These are phyloP conservation scores for Ericerus pela DNA, from an alignment of 1,140 invertebrate species.

Conservation along the genomic window DNA sequence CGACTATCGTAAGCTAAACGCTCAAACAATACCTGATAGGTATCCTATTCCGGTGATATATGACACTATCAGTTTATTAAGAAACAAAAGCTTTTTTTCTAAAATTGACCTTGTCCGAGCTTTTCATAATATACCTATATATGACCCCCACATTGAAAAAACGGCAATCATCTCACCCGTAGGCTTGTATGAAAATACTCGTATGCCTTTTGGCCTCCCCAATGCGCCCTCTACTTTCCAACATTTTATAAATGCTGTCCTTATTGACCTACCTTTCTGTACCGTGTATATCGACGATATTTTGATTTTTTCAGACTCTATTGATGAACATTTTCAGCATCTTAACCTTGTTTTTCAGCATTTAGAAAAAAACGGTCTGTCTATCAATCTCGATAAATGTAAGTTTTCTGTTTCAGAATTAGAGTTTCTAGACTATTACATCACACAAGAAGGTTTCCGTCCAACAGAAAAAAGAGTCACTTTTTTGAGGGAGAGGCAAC, in stretches of 20 bases:
- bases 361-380: neutral
- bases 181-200: slow-evolving; percentile 29
- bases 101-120: slow-evolving; percentile 34
- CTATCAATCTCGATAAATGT: slow-evolving; percentile 1
- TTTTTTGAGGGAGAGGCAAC: slow-evolving; percentile 23
- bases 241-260: slow-evolving; percentile 27
- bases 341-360: slow-evolving; percentile 14
- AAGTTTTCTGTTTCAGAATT: slow-evolving; percentile 26
- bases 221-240: slow-evolving; percentile 35
- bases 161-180: slow-evolving; percentile 32
- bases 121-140: slow-evolving; percentile 35
- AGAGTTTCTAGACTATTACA: slow-evolving; percentile 28
- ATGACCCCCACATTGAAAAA: slow-evolving; percentile 29
- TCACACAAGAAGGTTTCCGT: slow-evolving; percentile 25
- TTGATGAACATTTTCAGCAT: slow-evolving; percentile 27
- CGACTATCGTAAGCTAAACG: slow-evolving; percentile 23
- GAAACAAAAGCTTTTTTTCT: slow-evolving; percentile 29
- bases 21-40: slow-evolving; percentile 24
- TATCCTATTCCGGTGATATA: slow-evolving; percentile 35
- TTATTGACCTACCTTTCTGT: slow-evolving; percentile 22
- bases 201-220: slow-evolving; percentile 33
- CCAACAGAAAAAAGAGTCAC: slow-evolving; percentile 26
- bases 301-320: slow-evolving; percentile 27
- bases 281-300: slow-evolving; percentile 33
- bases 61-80: slow-evolving; percentile 31